Base-by-base conservation (phyloP, 1,140 invertebrate genomes). In the Acromyrmex heyeri region DNA sequence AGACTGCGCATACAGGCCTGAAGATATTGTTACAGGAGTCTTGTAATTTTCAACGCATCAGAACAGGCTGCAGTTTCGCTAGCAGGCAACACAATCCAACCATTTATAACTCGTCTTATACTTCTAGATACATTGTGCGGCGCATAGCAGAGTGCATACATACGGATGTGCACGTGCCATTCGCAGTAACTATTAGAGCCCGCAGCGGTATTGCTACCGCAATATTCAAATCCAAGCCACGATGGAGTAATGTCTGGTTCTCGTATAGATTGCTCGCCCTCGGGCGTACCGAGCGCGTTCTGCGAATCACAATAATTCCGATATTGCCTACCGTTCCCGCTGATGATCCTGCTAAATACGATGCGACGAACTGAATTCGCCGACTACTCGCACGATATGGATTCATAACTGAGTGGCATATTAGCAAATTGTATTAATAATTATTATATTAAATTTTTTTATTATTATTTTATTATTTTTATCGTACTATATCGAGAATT, bases 261-360 rank as follows among this genome's bases (percentile, higher is more conserved):
- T 88, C 88, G 90, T 94, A 94, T 94, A 94, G 95, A 95, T 95
- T 95, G 93, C 92, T 94, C 90, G 87, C 92, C 94, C 93, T 92
- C 86, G 93, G 94, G 92, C 91, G 89, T 88, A 91, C 89, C 91
- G 82, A 76, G 89, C 87, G 77, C 87, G 81, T 90, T 90, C 90
- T 91, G 90, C 92, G 93, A 94, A 94, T 95, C 93, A 94, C 94
- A 95, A 95, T 95, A 95, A 95, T 95, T 95, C 73, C 93, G 91
- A 95, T 95, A 95, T 95, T 95, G 94, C 94, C 93, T 94, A 90
- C 93, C 93, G 91, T 93, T 93, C 91, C 87, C 87, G 92, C 90
- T 94, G 94, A 95, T 95, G 92, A 94, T 93, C 93, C 92, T 89
- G 90, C 94, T 95, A 95, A 95, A 93, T 94, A 92, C 91, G 87